These are phyloP conservation scores for Aspiorhynchus laticeps DNA, from an alignment of 2,113 vertebrate species.

Conservation along the genomic window DNA sequence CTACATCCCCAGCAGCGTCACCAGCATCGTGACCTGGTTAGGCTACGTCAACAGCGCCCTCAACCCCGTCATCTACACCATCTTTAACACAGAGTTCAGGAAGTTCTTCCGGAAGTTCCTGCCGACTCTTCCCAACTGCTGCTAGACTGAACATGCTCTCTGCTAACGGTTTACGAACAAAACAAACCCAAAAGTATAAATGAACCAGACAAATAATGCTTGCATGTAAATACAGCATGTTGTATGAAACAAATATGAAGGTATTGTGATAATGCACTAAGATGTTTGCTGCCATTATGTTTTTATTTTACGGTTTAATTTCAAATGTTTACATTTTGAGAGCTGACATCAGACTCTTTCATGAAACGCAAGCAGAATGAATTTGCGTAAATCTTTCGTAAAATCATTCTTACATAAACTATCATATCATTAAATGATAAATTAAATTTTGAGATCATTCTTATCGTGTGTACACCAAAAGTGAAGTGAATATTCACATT, in stretches of 20 bases:
- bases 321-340: slow-evolving; percentile 32
- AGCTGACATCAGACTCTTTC: slow-evolving; percentile 9
- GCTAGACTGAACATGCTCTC: background rate
- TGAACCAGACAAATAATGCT: slow-evolving; percentile 28
- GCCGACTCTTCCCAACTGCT: slow-evolving; percentile 75
- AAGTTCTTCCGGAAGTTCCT: slow-evolving; percentile 87
- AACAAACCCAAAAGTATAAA: slow-evolving; percentile 38
- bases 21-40: slow-evolving; percentile 94
- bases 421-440: background rate
- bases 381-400: background rate
- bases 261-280: slow-evolving; percentile 3
- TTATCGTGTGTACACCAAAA: too few relatives aligned
- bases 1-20: slow-evolving; percentile 78
- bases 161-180: slow-evolving; percentile 17
- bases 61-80: slow-evolving; percentile 92
- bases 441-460: background rate
- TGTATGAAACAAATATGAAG: background rate
- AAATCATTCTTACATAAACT: background rate
- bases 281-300: slow-evolving; percentile 36
- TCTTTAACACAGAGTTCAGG: slow-evolving; percentile 92
- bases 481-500: too few relatives aligned
- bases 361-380: background rate
- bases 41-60: slow-evolving; percentile 95
- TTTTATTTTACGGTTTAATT: slow-evolving; percentile 34
- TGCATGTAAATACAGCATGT: slow-evolving; percentile 42